These are phyloP conservation scores for Clupea harengus DNA, from an alignment of 2,113 vertebrate genomes.

Conservation along the genomic window DNA sequence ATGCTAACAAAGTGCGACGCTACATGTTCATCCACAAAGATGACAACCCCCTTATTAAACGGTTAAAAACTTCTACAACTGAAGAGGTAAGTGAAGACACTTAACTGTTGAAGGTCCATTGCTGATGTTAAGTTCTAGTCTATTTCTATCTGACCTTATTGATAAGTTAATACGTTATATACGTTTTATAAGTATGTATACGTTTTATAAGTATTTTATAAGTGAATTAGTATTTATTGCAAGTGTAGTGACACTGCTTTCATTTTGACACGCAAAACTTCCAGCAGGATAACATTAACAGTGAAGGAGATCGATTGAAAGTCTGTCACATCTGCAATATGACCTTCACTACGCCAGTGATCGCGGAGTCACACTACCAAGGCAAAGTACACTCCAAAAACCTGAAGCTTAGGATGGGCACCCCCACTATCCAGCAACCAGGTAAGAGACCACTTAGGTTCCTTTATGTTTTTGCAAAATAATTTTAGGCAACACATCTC, in stretches of 20 bases:
- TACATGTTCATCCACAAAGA: constrained; percentile 82
- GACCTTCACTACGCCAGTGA: constrained; percentile 88
- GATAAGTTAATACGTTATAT: too few species aligned
- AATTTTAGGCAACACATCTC: too few species aligned
- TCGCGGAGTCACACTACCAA: constrained; percentile 93
- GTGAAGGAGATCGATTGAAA: constrained; percentile 82
- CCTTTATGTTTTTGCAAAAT: not conserved
- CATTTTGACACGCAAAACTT: constrained; percentile 7
- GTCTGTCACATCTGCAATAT: constrained; percentile 91
- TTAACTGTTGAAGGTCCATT: not conserved
- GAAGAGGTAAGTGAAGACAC: constrained; percentile 53
- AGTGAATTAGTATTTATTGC: not conserved
- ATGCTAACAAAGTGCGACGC: constrained; percentile 91
- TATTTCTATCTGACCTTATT: not conserved
- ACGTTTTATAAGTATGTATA: too few species aligned
- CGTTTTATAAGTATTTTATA: too few species aligned
- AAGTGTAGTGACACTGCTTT: too few species aligned
- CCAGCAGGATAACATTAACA: constrained; percentile 72
- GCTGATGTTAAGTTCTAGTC: not conserved
- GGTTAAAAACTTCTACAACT: constrained; percentile 55
- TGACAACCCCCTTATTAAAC: constrained; percentile 68
- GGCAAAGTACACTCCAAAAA: constrained; percentile 97
- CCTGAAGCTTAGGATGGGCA: constrained; percentile 76
- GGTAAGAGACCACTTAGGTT: constrained; percentile 61
- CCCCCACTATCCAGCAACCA: constrained; percentile 71